Base-by-base conservation (phyloP, 2,888 invertebrate species). In the Steinernema carpocapsae region DNA sequence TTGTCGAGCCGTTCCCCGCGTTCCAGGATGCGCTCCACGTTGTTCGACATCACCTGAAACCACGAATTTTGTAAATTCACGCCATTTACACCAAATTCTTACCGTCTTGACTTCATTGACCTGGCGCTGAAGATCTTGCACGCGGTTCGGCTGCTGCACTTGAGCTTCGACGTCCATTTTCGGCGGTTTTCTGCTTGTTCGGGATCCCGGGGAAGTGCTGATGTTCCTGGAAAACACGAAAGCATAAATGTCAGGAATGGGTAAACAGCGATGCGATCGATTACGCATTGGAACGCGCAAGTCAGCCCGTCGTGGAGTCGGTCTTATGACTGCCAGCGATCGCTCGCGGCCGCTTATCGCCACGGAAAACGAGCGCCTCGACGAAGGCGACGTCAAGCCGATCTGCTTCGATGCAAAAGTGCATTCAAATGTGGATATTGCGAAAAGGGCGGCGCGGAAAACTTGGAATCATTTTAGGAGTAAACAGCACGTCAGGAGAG, bases 1-100 rank as follows among this genome's bases (percentile, higher is more conserved):
- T 84, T 82, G 10, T 87, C 87, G 71, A 87, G 74, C 4, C 82
- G 80, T 24, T 86, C 87, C 10, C 86, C 87, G 24, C 87, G 75
- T 56, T 85, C 84, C 80, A 87, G 77, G 26, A 87, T 80, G 26
- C 82, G 74, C 43, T 81, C 79, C 71, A 87, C 83, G 77, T 87
- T 87, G 22, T 83, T 79, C 3, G 81, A 77, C 87, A 87, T 87
- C 46, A 87, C 80, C 84, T 85, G 74, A 72, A 81, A 76, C 74
- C 6, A 24, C 17, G 19, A 24, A 26, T n/a, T 14, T 48, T 64
- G 32, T 12, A 17, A 26, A 56, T 42, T 24, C 37, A 32, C 42
- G 32, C 22, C 26, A 64, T 74, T 70, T 26, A 4, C 14, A 51
- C 17, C 29, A n/a, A 22, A n/a, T 24, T 19, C 77, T 71, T 71